phyloP scores from a whole-genome alignment of 2,113 vertebrate species.

The Chamaea fasciata region DNA sequence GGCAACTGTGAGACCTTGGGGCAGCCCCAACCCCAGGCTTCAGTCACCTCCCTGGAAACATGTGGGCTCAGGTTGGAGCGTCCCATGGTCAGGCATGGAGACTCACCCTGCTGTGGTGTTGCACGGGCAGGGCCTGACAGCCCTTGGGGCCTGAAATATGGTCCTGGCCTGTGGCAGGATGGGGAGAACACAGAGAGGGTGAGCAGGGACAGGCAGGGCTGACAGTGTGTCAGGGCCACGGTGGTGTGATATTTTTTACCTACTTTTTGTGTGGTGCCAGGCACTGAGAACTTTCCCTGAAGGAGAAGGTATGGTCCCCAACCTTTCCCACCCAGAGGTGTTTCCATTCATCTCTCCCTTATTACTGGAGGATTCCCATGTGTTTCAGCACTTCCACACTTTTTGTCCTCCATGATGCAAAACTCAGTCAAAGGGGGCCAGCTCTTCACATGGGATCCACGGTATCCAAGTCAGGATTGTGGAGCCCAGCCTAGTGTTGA shows the following conservation, averaged over 20 bases:
- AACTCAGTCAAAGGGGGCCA: not conserved
- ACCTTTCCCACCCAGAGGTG: rapidly evolving
- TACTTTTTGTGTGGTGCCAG: not conserved
- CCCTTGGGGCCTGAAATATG: not conserved
- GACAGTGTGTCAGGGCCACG: rapidly evolving
- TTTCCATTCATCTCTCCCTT: not conserved
- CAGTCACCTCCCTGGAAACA: not conserved
- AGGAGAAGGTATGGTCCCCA: not conserved
- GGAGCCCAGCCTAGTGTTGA: not conserved
- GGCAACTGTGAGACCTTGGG: rapidly evolving
- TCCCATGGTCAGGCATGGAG: not conserved
- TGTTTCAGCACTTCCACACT: not conserved
- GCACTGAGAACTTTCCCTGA: not conserved
- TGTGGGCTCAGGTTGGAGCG: not conserved
- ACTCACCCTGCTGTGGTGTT: rapidly evolving
- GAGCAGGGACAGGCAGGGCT: not conserved
- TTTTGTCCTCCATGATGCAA: not conserved
- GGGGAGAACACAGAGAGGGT: rapidly evolving
- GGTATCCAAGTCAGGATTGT: not conserved
- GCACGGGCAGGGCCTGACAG: rapidly evolving
- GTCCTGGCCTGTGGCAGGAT: not conserved
- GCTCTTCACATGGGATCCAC: not conserved
- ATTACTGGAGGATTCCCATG: no score
- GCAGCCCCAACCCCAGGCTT: rapidly evolving
- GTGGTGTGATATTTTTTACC: not conserved